Percentiles rank a stretch among this genome's conserved stretches.
phyloP scores from a whole-genome alignment of 2,888 invertebrate species.

The Erebia palarica region DNA sequence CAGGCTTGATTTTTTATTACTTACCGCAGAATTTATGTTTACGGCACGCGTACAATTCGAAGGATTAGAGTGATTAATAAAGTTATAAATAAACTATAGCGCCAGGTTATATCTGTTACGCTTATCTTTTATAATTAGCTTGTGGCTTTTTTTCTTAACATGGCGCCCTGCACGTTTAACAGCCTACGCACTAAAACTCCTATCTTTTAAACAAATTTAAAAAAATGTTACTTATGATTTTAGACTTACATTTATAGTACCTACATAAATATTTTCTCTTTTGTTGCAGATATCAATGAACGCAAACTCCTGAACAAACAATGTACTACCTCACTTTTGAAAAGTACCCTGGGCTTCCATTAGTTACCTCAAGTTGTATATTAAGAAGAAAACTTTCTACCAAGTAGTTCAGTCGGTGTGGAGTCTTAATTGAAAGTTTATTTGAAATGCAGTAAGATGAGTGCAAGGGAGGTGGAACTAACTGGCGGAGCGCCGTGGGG shows the following conservation, averaged over 20 bases:
- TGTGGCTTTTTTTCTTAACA: not conserved
- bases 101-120: not conserved
- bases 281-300: slow-evolving; percentile 34
- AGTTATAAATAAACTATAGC: slow-evolving; percentile 1
- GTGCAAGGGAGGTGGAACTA: slow-evolving; percentile 87
- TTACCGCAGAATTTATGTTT: slow-evolving; percentile 1
- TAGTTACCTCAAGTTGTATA: slow-evolving; percentile 45
- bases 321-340: slow-evolving; percentile 25
- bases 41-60: not conserved
- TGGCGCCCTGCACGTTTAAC: not conserved
- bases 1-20: not conserved
- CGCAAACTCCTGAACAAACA: slow-evolving; percentile 3
- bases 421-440: slow-evolving; percentile 31
- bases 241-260: no score
- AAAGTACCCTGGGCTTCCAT: slow-evolving; percentile 43
- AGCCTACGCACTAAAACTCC: not conserved
- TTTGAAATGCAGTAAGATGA: slow-evolving; percentile 80
- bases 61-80: not conserved
- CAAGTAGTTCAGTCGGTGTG: slow-evolving; percentile 27
- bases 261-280: not conserved
- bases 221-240: no score
- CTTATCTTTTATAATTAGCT: slow-evolving; percentile 3
- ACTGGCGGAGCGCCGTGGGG: slow-evolving; percentile 94
- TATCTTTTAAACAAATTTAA: no score
- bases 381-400: slow-evolving; percentile 38